A percentile compares a stretch with the other conserved stretches of the same genome.
These are phyloP conservation scores for Ennomos fuscantarius DNA, from an alignment of 2,888 invertebrate species.

Conservation along the genomic window DNA sequence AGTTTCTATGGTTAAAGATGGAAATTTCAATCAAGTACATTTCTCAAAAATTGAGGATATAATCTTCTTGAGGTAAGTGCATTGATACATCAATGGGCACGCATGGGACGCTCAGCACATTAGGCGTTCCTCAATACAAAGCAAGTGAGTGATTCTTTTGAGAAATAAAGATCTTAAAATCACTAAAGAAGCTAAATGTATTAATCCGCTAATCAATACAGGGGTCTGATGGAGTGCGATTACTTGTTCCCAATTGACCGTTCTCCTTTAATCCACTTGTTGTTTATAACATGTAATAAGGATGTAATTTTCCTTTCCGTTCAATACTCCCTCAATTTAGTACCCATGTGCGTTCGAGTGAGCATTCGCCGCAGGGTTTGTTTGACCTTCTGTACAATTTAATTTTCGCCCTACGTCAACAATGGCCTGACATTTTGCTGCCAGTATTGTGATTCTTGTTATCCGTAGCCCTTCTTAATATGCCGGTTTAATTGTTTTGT, in stretches of 20 bases:
- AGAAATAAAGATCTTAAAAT: too few relatives aligned
- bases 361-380: constrained; percentile 26
- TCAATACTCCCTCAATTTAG: constrained; percentile 10
- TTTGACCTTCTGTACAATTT: constrained; percentile 43
- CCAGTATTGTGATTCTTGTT: constrained; percentile 38
- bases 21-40: too few relatives aligned
- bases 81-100: too few relatives aligned
- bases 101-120: too few relatives aligned
- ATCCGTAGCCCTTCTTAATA: constrained; percentile 42
- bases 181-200: too few relatives aligned
- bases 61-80: too few relatives aligned
- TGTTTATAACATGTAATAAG: neutral
- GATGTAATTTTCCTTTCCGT: neutral
- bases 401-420: constrained; percentile 46
- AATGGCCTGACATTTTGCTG: constrained; percentile 44
- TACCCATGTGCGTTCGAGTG: constrained; percentile 21
- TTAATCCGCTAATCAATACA: too few relatives aligned
- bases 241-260: neutral
- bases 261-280: constrained; percentile 1
- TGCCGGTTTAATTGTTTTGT: constrained; percentile 10
- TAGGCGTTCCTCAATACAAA: too few relatives aligned
- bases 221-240: too few relatives aligned
- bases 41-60: too few relatives aligned
- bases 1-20: too few relatives aligned
- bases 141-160: too few relatives aligned